Conservation (phyloP, 2,797 vertebrate genomes). For the Coregonus sp. region DNA sequence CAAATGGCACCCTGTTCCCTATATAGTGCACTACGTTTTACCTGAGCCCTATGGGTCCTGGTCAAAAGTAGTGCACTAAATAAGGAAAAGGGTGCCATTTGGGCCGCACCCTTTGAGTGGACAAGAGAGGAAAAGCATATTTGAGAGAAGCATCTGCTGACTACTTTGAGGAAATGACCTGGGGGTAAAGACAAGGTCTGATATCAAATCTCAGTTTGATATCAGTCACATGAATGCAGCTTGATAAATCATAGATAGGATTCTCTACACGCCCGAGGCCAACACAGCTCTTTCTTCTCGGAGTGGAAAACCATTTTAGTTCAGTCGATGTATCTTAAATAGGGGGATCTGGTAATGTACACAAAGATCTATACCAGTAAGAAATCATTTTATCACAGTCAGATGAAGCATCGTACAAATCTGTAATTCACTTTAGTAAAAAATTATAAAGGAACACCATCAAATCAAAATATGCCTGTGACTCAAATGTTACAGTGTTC, state of each 20-base stretch:
- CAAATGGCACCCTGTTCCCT: background rate
- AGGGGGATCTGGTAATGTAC: background rate
- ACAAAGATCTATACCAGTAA: background rate
- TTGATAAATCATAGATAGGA: constrained; percentile 33
- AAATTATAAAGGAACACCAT: no score
- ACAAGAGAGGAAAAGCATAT: background rate
- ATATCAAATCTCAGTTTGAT: constrained; percentile 17
- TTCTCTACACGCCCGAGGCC: background rate
- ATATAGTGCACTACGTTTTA: no score
- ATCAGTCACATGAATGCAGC: constrained; percentile 26
- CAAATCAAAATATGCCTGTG: no score
- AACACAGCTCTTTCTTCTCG: constrained; percentile 4
- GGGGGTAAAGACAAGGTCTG: background rate
- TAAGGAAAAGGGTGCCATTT: background rate
- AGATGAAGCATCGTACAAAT: background rate
- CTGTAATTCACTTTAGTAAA: background rate
- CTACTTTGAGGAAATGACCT: background rate
- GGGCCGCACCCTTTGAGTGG: background rate
- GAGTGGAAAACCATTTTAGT: constrained; percentile 3
- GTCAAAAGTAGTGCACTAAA: background rate
- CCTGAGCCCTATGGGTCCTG: background rate
- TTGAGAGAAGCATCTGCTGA: background rate
- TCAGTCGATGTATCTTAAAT: background rate
- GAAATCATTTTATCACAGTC: background rate
- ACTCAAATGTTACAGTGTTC: background rate